Conservation (phyloP, 2,888 invertebrate genomes). For the Drosophila nigricruria region DNA sequence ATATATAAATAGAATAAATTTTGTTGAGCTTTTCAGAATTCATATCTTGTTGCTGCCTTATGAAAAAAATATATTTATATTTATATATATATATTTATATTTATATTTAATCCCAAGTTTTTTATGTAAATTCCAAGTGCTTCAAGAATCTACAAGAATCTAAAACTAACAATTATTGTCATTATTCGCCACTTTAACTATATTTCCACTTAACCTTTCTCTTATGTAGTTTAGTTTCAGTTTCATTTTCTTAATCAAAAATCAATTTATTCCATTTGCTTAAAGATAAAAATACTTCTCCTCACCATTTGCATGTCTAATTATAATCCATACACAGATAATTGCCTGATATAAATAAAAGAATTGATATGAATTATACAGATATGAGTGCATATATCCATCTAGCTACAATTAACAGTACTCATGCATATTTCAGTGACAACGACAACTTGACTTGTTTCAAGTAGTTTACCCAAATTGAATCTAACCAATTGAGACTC, state of each 20-base stretch:
- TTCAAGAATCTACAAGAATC: too few species aligned
- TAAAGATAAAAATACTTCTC: neutral
- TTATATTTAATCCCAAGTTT: too few species aligned
- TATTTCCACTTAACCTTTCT: neutral
- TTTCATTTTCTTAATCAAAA: too few species aligned
- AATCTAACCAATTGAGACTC: conserved; percentile 49
- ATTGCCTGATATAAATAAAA: neutral
- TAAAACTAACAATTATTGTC: neutral
- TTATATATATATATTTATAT: too few species aligned
- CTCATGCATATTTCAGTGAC: conserved; percentile 14
- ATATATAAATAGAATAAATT: too few species aligned
- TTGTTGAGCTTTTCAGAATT: too few species aligned
- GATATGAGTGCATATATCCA: neutral
- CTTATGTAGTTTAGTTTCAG: neutral
- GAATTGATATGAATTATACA: neutral
- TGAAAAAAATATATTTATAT: too few species aligned
- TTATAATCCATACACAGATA: neutral
- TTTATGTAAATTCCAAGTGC: too few species aligned
- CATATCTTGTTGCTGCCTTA: too few species aligned
- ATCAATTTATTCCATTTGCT: neutral
- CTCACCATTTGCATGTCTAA: neutral
- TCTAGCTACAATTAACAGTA: conserved; percentile 28
- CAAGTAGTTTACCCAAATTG: conserved; percentile 54
- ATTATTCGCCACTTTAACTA: neutral
- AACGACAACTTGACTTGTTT: conserved; percentile 29